Base-by-base conservation (phyloP, 2,888 invertebrate genomes). In the Caenorhabditis sinica region DNA sequence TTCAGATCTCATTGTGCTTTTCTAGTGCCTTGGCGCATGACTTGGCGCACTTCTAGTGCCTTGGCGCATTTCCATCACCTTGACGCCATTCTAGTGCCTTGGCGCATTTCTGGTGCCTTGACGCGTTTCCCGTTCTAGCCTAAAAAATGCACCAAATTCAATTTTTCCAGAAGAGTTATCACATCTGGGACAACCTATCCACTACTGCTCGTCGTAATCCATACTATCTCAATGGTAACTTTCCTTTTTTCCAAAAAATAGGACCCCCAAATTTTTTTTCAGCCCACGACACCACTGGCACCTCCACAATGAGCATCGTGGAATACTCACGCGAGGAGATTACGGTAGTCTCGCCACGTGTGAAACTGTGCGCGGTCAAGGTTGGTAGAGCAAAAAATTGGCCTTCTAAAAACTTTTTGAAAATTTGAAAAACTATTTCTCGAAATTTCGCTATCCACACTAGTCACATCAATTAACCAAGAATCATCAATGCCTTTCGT, bases 261-360 rank as follows among this genome's bases (percentile, higher is more conserved):
- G 15, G 11, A 45, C n/a, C n/a, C 20, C 49, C 20, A 49, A 49
- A 49, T 11, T 45, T 45, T 49, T 43, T 65, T 30, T 17, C 40
- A 40, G 40, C 11, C 1, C 40, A 33, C 33, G 76, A 68, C 49
- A 60, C 68, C 20, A 75, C 66, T 2, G 75, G 75, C 49, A 65
- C 61, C 13, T 58, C 75, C 11, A 53, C 33, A 17, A 2, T 66
- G 20, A 65, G 56, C 36, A 33, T 58, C 13, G 11, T 76, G 49
- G 76, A 76, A 33, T 58, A 68, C 23, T 76, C 76, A 20, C 76
- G 68, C 28, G 40, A 65, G 13, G 65, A 76, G 36, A 45, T 33
- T 56, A 60, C 51, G 15, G 40, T 68, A 40, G 69, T 69, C 1
- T 36, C 45, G n/a, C 43, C 66, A 30, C 73, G 36, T 25, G 11